Percentiles rank a stretch among this genome's conserved stretches.
phyloP scores from a whole-genome alignment of 2,797 vertebrate genomes.

The Triplophysa yarkandensis region DNA sequence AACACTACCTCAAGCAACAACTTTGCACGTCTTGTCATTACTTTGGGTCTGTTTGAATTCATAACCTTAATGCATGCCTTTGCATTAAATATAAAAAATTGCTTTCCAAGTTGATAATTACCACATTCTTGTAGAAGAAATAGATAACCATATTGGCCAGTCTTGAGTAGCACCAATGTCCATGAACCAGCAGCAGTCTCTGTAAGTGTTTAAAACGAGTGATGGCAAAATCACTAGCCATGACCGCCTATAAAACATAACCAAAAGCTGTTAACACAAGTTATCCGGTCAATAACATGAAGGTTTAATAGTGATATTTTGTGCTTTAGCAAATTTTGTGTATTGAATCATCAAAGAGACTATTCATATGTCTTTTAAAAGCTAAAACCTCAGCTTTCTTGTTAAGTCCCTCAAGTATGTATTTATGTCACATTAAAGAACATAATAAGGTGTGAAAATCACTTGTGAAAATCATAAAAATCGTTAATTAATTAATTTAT shows the following conservation, averaged over 20 bases:
- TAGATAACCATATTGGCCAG: conserved; percentile 93
- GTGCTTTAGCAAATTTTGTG: not conserved
- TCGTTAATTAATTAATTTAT: no score
- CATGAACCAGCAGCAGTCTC: conserved; percentile 91
- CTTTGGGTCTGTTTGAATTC: not conserved
- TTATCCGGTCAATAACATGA: not conserved
- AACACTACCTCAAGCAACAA: no score
- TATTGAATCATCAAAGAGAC: no score
- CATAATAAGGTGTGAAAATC: no score
- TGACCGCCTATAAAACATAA: conserved; percentile 78
- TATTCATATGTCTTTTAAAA: no score
- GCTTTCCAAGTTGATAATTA: conserved; percentile 66
- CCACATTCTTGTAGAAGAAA: conserved; percentile 98
- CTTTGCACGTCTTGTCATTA: no score
- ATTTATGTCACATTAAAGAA: no score
- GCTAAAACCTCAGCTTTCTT: no score
- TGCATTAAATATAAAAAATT: no score
- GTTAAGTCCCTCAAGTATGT: no score
- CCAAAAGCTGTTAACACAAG: conserved; percentile 2
- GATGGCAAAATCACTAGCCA: conserved; percentile 96
- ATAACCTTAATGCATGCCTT: not conserved
- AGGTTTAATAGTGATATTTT: not conserved
- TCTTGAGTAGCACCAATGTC: conserved; percentile 92
- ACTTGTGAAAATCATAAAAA: no score
- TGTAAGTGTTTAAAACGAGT: conserved; percentile 90